Evolutionary conservation across 2,888 invertebrate species (phyloP).

Genomic region (Pristionchus fissidentatus): DNA sequence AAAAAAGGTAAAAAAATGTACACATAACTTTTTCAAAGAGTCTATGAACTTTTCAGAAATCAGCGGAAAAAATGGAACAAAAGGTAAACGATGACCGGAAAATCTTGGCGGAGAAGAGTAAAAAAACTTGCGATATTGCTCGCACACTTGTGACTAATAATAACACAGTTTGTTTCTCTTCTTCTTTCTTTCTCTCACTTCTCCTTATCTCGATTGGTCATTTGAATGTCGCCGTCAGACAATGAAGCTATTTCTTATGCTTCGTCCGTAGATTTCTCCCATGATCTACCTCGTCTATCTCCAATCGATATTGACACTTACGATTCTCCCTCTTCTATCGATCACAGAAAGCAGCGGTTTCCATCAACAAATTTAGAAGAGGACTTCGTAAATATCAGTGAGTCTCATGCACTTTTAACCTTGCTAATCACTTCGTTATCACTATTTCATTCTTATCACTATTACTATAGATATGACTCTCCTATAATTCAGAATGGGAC

Average conservation of each 20-base stretch:
- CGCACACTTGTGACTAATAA: too few relatives aligned
- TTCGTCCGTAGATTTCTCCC: not conserved
- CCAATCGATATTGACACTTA: not conserved
- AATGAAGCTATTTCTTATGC: not conserved
- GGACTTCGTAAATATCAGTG: slow-evolving; percentile 39
- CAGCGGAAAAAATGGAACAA: too few relatives aligned
- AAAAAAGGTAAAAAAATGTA: too few relatives aligned
- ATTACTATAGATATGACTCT: too few relatives aligned
- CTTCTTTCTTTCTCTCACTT: not conserved
- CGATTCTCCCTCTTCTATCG: not conserved
- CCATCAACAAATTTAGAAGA: slow-evolving; percentile 26
- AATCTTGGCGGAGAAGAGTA: too few relatives aligned
- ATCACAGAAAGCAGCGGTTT: slow-evolving; percentile 31
- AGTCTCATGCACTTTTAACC: not conserved
- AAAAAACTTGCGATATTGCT: too few relatives aligned
- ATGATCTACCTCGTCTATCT: not conserved
- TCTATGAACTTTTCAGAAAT: too few relatives aligned
- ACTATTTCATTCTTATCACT: too few relatives aligned
- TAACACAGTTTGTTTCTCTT: not conserved
- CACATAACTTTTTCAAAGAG: too few relatives aligned
- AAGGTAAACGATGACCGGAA: too few relatives aligned
- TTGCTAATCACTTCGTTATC: not conserved
- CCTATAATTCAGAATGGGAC: not conserved
- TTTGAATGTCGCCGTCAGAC: slow-evolving; percentile 7
- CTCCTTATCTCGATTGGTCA: not conserved